A percentile compares a stretch with the other conserved stretches of the same genome.
These are phyloP conservation scores for Bugulina stolonifera DNA, from an alignment of 2,888 invertebrate genomes.

Conservation along the genomic window DNA sequence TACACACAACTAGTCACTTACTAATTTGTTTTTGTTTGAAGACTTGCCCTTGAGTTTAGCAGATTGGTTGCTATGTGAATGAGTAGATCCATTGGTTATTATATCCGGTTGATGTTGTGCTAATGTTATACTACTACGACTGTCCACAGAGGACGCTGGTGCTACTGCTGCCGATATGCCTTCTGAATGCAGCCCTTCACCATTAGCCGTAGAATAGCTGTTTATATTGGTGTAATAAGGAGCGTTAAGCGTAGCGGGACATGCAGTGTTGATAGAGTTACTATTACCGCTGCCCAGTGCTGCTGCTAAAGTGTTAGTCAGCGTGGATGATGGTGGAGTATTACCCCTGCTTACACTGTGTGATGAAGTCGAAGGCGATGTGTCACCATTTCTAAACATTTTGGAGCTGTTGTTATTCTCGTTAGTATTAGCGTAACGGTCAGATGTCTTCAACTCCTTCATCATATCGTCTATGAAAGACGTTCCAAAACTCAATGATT, in stretches of 20 bases:
- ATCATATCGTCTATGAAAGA: constrained; percentile 86
- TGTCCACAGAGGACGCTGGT: too few species aligned
- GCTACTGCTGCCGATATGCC: too few species aligned
- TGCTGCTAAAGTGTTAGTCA: not conserved
- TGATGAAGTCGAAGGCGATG: not conserved
- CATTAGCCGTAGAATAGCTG: not conserved
- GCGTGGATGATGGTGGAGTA: not conserved
- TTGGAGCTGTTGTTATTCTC: constrained; percentile 23
- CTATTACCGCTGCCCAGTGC: not conserved
- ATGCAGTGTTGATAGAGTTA: not conserved
- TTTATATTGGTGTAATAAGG: too few species aligned
- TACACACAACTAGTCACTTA: constrained; percentile 9
- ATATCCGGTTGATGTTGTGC: not conserved
- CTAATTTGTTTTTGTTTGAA: constrained; percentile 18
- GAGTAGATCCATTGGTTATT: not conserved
- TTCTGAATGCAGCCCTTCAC: not conserved
- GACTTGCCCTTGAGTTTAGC: not conserved
- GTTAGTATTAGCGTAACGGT: constrained; percentile 28
- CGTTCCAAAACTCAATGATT: constrained; percentile 62
- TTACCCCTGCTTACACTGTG: not conserved
- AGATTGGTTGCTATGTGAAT: not conserved
- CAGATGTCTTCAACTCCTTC: constrained; percentile 56
- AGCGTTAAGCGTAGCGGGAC: too few species aligned
- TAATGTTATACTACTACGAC: too few species aligned
- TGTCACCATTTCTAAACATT: constrained; percentile 13